Base-by-base conservation (phyloP, 1,140 invertebrate species). In the Pseudomyrmex cubaensis region DNA sequence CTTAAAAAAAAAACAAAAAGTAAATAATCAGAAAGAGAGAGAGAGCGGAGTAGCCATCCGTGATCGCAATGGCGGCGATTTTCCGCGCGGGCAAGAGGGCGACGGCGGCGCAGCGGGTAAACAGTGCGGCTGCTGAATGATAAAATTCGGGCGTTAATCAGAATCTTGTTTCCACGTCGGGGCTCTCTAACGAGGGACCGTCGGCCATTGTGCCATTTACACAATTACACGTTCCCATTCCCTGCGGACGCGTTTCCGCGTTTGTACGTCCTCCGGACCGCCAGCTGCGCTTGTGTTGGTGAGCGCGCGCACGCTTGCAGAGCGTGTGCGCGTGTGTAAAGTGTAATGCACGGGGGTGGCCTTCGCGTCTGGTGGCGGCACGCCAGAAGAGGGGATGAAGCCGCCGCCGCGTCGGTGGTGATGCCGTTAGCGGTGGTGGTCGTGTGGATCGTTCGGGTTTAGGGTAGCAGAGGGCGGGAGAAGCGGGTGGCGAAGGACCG, bases 191-290 rank as follows among this genome's bases (percentile, higher is more conserved):
- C 91, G 88, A 90, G 90, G 89, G 85, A 83, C 86, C 85, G 90
- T 90, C 91, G 88, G 91, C 90, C 91, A 92, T 93, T 93, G 91
- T 92, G 87, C 89, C 92, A 90, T 93, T 93, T 92, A 92, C 90
- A 92, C 91, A 92, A 93, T 93, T 93, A 92, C 90, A 87, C 90
- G 90, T 91, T 91, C 89, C 90, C 89, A 86, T 91, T 90, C 88
- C 90, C 88, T 69, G 48, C 66, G 86, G 88, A 87, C 72, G 76
- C 76, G 75, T 85, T 88, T 75, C 83, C 87, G 67, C 88, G 83
- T 90, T 90, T 84, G 87, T 90, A 89, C 86, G 83, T 82, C 63
- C 75, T 50, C 50, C 50, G 78, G 69, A 63, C 76, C 46, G 66
- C 25, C 54, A 1, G 59, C 56, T 75, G 35, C 59, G 48, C 46